phyloP scores from a whole-genome alignment of 2,888 invertebrate genomes.

The Cryptophagus acutangulus region DNA sequence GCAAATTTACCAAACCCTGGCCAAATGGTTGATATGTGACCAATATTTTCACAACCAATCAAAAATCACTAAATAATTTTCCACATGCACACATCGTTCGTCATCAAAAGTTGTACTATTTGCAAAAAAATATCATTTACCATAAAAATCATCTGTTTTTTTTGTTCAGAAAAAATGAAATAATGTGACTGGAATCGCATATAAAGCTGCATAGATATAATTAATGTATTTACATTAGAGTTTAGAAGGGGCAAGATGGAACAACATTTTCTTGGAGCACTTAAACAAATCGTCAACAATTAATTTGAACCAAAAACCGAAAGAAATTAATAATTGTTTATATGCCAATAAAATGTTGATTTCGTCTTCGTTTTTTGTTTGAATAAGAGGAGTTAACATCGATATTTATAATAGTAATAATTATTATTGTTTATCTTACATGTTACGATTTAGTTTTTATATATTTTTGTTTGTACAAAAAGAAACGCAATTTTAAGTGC shows the following conservation, averaged over 20 bases:
- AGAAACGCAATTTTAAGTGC: constrained; percentile 33
- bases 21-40: constrained; percentile 41
- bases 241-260: constrained; percentile 5
- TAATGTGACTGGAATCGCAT: constrained; percentile 7
- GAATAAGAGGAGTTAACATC: constrained; percentile 31
- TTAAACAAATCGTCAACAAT: no score
- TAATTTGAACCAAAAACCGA: no score
- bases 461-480: constrained; percentile 38
- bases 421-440: constrained; percentile 37
- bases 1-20: constrained; percentile 29
- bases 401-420: constrained; percentile 28
- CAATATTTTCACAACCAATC: constrained; percentile 37
- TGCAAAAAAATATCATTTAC: no score
- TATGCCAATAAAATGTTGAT: no score
- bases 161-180: neutral
- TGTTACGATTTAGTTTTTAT: constrained; percentile 10
- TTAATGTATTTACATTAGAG: no score
- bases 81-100: no score
- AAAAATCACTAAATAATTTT: constrained; percentile 30
- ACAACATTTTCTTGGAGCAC: no score
- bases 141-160: constrained; percentile 15
- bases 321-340: no score
- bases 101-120: constrained; percentile 28
- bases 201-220: constrained; percentile 8
- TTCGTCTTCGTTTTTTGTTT: no score